phyloP scores from a whole-genome alignment of 1,140 invertebrate species.

The Psix sp. region DNA sequence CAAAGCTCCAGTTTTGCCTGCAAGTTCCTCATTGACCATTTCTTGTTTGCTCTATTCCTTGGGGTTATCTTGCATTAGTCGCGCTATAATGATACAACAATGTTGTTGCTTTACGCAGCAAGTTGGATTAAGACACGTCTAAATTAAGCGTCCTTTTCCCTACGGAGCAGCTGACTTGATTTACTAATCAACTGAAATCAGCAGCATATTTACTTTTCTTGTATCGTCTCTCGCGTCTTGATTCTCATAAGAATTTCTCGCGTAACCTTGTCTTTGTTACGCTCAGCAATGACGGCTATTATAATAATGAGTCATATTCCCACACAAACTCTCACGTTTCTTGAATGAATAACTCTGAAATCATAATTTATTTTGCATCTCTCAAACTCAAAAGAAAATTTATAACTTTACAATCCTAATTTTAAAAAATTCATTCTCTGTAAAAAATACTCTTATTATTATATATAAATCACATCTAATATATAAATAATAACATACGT shows the following conservation, averaged over 20 bases:
- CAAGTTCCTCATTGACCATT: constrained; percentile 41
- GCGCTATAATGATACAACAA: constrained; percentile 42
- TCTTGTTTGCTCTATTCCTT: constrained; percentile 49
- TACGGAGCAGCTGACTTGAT: constrained; percentile 31
- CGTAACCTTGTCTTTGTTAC: background rate
- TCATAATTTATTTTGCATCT: no score
- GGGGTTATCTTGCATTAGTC: constrained; percentile 51
- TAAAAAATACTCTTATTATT: no score
- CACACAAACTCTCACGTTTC: no score
- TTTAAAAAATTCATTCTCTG: no score
- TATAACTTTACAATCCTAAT: no score
- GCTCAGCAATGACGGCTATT: constrained; percentile 7
- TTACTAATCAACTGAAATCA: constrained; percentile 43
- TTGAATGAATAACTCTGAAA: no score
- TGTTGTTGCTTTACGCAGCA: constrained; percentile 23
- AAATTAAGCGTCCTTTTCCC: constrained; percentile 44
- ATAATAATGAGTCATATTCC: constrained; percentile 1
- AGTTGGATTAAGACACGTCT: constrained; percentile 51
- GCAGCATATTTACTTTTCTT: constrained; percentile 32
- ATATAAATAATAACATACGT: no score
- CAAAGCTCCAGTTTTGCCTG: constrained; percentile 50
- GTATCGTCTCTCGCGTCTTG: constrained; percentile 17
- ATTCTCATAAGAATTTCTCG: constrained; percentile 18
- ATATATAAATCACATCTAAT: no score
- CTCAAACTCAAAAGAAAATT: no score